Base-by-base conservation (phyloP, 2,113 vertebrate species). In the Caranx ignobilis region DNA sequence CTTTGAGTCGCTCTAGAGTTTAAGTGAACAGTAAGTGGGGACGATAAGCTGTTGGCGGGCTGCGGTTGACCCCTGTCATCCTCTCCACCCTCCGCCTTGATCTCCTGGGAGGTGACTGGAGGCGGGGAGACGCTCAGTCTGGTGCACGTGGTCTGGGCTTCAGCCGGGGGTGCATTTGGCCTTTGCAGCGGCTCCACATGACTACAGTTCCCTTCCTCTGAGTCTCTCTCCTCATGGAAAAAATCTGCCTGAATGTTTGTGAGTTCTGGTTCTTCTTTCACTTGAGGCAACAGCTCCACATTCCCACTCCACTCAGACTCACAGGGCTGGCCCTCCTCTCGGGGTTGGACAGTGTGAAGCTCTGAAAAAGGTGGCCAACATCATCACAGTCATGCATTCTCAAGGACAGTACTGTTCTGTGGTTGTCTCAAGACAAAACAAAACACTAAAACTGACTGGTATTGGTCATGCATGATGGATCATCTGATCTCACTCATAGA, bases 241-340 rank as follows among this genome's bases (percentile, higher is more conserved):
- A 18, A 26, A 3, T 79, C 65, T 1, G 34, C 48, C 6, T 55
- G 77, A 39, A 56, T 11, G 57, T 62, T 47, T 55, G n/a, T 19
- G 0, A 66, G 63, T 9, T 66, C 47, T 2, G 78, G 81, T 56
- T 92, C 90, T 19, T 87, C 82, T 88, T 94, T 92, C 13, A 91
- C 81, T 0, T 77, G 83, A 2, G 87, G 70, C n/a, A 81, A 52
- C 50, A 41, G 77, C 61, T 87, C 79, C 48, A 54, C 60, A 0
- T 62, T 69, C 61, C 41, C 11, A 12, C 35, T 84, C 75, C 87
- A 61, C 18, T 89, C 87, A 4, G 77, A 47, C 9, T 89, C 87
- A 39, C 50, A 69, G 9, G 60, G 32, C 34, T 54, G 85, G 1
- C 0, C 34, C 3, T 88, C 77, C 2, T 81, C 82, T 21, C 39